Evolutionary conservation across 1,140 invertebrate genomes (phyloP), one percentile per base, ranked within the genome.

Genomic region (Anoplolepis gracilipes): DNA sequence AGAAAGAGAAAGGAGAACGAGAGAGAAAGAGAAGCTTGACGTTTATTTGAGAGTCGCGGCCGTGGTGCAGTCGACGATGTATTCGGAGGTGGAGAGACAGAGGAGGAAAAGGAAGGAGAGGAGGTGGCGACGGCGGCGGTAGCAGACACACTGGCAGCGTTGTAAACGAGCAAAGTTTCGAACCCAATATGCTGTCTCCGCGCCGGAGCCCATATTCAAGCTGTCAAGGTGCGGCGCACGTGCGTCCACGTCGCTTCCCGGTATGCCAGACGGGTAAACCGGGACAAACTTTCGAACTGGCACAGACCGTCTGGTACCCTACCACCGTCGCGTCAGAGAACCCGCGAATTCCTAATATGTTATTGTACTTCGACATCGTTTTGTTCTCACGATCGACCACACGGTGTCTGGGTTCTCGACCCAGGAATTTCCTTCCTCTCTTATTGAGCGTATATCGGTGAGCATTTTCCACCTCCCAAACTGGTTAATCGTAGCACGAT

Each of bases 261-360:
- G 77, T 87, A 87, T 87, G 91, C 90, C 90, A 92, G 92, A 92
- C 92, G 89, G 87, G 91, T 90, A 92, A 94, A 93, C 92, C 93
- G 92, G 93, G 92, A 93, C 93, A 94, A 94, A 94, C 93, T 94
- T 93, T 94, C 90, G 86, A 94, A 94, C 93, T 94, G 90, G 94
- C 92, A 94, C 94, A 93, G 91, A 89, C 92, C 88, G 94, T 94
- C 94, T 94, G 93, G 93, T 88, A 88, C 88, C 84, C 85, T 84
- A 87, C 88, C 88, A 86, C 76, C 70, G 10, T 36, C 33, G 55
- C 11, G 72, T 42, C 49, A n/a, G 87, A 87, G 72, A 85, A 84
- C 84, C 82, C 42, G 87, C 86, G 87, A 89, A 89, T 91, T 92
- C 86, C 85, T 88, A 85, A 86, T 88, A 89, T 87, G 87, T 89